Percentiles rank a stretch among this genome's conserved stretches.
Conservation (phyloP, 2,888 invertebrate genomes). For the Congeria kusceri region DNA sequence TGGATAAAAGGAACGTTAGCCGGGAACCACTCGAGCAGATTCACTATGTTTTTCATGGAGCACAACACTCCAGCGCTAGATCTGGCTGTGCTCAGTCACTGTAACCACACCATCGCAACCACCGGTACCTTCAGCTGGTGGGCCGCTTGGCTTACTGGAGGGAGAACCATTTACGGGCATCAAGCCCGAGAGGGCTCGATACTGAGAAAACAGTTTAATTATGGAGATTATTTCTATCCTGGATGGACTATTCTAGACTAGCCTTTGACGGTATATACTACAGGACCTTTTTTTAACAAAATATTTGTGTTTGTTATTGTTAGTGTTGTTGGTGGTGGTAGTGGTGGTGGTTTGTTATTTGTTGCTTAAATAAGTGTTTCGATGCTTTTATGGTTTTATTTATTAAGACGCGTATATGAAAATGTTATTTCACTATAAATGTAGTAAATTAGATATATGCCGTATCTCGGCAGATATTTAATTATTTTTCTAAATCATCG, state of each 20-base stretch:
- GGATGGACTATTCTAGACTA: conserved; percentile 60
- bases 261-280: too few species aligned
- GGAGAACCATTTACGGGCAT: conserved; percentile 64
- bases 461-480: too few species aligned
- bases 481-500: too few species aligned
- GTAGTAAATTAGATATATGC: too few species aligned
- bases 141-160: conserved; percentile 66
- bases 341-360: too few species aligned
- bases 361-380: too few species aligned
- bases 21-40: conserved; percentile 40
- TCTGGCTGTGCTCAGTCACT: conserved; percentile 66
- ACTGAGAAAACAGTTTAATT: conserved; percentile 55
- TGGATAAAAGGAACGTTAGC: conserved; percentile 46
- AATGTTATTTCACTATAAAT: too few species aligned
- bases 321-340: too few species aligned
- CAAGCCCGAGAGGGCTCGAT: conserved; percentile 46
- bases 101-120: conserved; percentile 71
- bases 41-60: conserved; percentile 51
- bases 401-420: too few species aligned
- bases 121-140: conserved; percentile 75
- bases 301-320: too few species aligned
- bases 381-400: too few species aligned
- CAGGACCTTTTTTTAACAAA: too few species aligned
- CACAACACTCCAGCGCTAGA: conserved; percentile 54
- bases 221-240: conserved; percentile 63